Base-by-base conservation (phyloP, 1,140 invertebrate genomes). In the Ptiloglossa arizonensis region DNA sequence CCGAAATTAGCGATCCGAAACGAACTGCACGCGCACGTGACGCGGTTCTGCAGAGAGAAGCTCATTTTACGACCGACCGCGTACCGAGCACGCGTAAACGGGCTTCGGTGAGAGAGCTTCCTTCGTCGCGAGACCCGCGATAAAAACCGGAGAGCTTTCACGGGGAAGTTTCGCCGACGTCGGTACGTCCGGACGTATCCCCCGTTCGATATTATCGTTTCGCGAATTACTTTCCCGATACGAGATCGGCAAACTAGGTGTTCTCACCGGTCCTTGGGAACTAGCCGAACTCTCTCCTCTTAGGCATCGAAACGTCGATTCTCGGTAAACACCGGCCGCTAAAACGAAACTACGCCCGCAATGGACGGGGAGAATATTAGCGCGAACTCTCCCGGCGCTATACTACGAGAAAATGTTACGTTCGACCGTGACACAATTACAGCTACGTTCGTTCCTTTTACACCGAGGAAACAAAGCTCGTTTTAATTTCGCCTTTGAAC, bases 1-100 rank as follows among this genome's bases (percentile, higher is more conserved):
- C 24, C 17, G 64, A 48, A 76, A 75, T 75, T 75, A 75, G 41
- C 73, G 41, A 57, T 56, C 41, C 22, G 41, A 68, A 48, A 48
- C 27, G 17, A 48, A 68, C 32, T 68, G 41, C 29, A 19, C 29
- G 11, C 22, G 64, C 64, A 48, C 29, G 73, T 68, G 41, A 57
- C n/a, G 32, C 38, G 27, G 19, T 38, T n/a, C 57, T 17, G 19
- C 32, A 19, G 19, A 32, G n/a, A n/a, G 69, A 56, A 54, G 27
- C 38, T 41, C n/a, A n/a, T 57, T 57, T 57, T 46, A 27, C 72
- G 48, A 54, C 17, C 24, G 32, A 13, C 57, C 46, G 9, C 32
- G 44, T 2, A 22, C n/a, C 32, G 44, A 50, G 54, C 32, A 32
- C 68, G 38, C 19, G 44, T 62, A 66, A 66, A 74, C 50, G 35